A percentile compares a stretch with the other conserved stretches of the same genome.
Evolutionary conservation across 1,140 invertebrate genomes (phyloP).

Genomic region (Drosophila azteca): DNA sequence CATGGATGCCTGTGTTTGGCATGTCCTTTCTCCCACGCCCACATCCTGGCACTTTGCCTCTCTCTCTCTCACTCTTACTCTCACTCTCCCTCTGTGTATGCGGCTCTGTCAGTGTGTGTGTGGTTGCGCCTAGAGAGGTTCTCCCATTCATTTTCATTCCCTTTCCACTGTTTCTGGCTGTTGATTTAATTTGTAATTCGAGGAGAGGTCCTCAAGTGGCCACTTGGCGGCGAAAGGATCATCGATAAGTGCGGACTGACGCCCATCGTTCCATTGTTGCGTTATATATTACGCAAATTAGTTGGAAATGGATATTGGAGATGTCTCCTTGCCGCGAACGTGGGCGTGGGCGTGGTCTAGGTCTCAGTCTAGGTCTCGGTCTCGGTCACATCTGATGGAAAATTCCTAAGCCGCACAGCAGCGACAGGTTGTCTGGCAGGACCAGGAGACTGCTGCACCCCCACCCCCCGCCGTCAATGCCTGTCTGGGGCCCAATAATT

Average conservation of each 20-base stretch:
- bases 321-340: constrained; percentile 52
- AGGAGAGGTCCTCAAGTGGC: constrained; percentile 69
- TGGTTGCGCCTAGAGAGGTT: constrained; percentile 12
- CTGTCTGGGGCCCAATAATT: constrained; percentile 31
- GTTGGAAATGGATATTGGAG: constrained; percentile 75
- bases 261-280: constrained; percentile 10
- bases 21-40: constrained; percentile 61
- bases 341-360: constrained; percentile 41
- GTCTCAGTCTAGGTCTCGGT: constrained; percentile 5
- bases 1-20: constrained; percentile 54
- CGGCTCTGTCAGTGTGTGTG: too few species aligned
- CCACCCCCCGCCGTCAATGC: not conserved
- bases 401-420: constrained; percentile 54
- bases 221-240: constrained; percentile 41
- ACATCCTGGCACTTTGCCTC: constrained; percentile 31
- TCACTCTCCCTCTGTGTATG: not conserved
- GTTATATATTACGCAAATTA: constrained; percentile 80
- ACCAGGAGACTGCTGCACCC: constrained; percentile 18
- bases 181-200: constrained; percentile 82
- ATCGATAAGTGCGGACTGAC: constrained; percentile 38
- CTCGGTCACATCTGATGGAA: constrained; percentile 37
- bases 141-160: constrained; percentile 19
- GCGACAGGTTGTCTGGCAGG: constrained; percentile 72
- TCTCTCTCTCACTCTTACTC: not conserved
- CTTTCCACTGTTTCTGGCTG: constrained; percentile 55